phyloP scores from a whole-genome alignment of 2,797 vertebrate species.

The Mergus octosetaceus region DNA sequence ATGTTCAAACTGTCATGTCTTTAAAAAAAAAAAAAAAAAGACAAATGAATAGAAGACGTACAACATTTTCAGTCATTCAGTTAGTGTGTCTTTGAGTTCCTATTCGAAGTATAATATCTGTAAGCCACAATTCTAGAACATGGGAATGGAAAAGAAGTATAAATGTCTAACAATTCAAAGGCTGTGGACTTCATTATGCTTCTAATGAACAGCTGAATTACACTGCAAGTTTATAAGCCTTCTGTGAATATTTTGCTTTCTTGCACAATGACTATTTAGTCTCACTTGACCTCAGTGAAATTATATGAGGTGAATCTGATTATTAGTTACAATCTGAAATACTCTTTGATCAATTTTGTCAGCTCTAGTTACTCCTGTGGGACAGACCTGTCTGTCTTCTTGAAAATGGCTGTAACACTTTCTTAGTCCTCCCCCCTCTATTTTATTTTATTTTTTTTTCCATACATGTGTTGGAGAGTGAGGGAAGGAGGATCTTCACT shows the following conservation, averaged over 20 bases:
- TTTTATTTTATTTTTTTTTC: background rate
- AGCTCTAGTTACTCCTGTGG: background rate
- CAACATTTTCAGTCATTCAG: background rate
- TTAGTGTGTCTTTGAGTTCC: background rate
- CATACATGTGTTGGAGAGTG: background rate
- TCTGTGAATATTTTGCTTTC: background rate
- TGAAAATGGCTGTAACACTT: background rate
- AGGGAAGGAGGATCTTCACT: background rate
- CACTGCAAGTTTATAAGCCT: background rate
- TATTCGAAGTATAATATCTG: background rate
- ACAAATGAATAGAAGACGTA: background rate
- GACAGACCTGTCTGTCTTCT: fast-evolving
- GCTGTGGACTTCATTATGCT: background rate
- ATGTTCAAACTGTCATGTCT: background rate
- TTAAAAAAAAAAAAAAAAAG: too few species aligned
- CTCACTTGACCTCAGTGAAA: background rate
- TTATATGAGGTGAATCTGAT: background rate
- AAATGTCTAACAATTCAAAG: background rate
- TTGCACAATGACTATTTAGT: background rate
- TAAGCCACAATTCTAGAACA: background rate
- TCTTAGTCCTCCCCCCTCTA: background rate
- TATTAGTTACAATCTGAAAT: background rate
- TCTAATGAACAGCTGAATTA: slow-evolving; percentile 18
- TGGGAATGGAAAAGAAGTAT: background rate
- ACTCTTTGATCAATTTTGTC: background rate